These are phyloP conservation scores for Siniperca knerii DNA, from an alignment of 2,113 vertebrate genomes.

Conservation along the genomic window DNA sequence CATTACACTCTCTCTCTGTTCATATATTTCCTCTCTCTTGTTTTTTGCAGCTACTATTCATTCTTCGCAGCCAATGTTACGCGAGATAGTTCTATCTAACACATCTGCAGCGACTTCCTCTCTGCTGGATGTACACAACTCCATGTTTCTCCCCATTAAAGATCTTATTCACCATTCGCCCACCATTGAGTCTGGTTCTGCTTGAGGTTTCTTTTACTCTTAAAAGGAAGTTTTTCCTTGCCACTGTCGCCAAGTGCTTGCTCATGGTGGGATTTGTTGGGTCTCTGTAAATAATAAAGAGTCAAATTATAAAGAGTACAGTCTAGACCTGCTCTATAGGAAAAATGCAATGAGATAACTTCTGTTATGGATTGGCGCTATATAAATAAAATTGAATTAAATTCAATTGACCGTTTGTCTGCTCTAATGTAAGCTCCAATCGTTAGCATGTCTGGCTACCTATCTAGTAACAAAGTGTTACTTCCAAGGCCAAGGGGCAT, in stretches of 20 bases:
- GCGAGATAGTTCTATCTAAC: conserved; percentile 6
- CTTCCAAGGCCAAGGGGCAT: background rate
- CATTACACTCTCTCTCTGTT: background rate
- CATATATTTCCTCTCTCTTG: conserved; percentile 11
- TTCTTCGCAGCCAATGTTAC: background rate
- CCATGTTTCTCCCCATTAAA: background rate
- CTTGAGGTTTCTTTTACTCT: too few relatives aligned
- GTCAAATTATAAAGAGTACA: too few relatives aligned
- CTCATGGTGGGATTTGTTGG: too few relatives aligned
- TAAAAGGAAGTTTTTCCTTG: too few relatives aligned
- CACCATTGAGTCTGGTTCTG: too few relatives aligned
- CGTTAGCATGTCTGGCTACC: background rate
- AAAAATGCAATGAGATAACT: too few relatives aligned
- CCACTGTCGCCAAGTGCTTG: too few relatives aligned
- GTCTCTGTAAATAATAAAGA: too few relatives aligned
- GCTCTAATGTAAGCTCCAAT: background rate
- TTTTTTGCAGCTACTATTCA: background rate
- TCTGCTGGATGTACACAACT: background rate
- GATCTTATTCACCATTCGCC: background rate
- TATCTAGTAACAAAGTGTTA: background rate
- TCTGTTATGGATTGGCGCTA: too few relatives aligned
- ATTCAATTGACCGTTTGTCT: background rate
- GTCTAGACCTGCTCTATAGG: too few relatives aligned
- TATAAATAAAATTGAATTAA: too few relatives aligned
- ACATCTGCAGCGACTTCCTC: background rate